phyloP scores from a whole-genome alignment of 2,113 vertebrate species.

The Tricholaema leucomelas region DNA sequence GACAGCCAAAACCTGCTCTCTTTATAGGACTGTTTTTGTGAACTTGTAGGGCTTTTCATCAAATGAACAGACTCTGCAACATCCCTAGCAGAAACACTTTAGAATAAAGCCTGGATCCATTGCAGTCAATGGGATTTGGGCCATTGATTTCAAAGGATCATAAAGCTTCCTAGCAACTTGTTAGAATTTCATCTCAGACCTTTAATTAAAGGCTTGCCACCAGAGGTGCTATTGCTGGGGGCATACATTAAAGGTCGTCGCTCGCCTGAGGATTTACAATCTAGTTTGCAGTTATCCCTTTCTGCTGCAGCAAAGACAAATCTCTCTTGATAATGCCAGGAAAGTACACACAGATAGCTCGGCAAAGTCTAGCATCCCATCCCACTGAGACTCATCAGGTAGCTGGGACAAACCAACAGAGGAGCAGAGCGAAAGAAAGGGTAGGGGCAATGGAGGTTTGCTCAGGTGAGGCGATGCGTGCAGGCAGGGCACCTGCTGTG shows the following conservation, averaged over 20 bases:
- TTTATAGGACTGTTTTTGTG: background rate
- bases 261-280: background rate
- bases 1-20: background rate
- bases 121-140: background rate
- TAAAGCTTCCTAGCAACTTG: background rate
- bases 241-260: accelerated
- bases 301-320: background rate
- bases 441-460: background rate
- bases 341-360: background rate
- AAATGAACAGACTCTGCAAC: background rate
- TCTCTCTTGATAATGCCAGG: background rate
- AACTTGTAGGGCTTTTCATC: background rate
- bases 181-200: conserved; percentile 5
- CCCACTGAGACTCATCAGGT: accelerated
- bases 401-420: background rate
- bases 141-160: background rate
- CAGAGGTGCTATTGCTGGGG: background rate
- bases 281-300: background rate
- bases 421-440: background rate
- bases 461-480: background rate
- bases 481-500: accelerated
- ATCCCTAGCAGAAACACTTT: background rate
- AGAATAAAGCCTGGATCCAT: background rate
- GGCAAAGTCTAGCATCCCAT: background rate
- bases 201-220: conserved; percentile 18